Evolutionary conservation across 2,888 invertebrate species (phyloP), one percentile per base, ranked within the genome.

Genomic region (Andrena haemorrhoa): DNA sequence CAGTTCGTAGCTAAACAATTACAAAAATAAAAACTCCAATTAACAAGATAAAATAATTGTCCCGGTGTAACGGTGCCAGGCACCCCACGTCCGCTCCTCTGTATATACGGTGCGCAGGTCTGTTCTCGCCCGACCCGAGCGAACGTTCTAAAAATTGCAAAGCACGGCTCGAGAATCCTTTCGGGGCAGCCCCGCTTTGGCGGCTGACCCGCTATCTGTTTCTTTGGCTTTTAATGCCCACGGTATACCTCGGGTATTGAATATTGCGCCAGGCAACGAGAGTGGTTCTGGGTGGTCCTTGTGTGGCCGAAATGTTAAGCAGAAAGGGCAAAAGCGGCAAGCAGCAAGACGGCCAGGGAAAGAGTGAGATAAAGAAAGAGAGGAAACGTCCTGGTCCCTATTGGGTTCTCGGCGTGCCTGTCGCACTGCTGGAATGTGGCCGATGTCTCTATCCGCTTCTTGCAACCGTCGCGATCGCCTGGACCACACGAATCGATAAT

Each of bases 401-500:
- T 89, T 82, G 88, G 89, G 87, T 86, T 86, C 86, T 79, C 78
- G 83, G 90, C 92, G 89, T 93, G 92, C 92, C 92, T 92, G 89
- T 89, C 83, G 86, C 83, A 85, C 86, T 85, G 56, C 79, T 89
- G 93, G 93, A 94, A 93, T 93, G 93, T 92, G 89, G 90, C 92
- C 93, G 93, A 93, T 94, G 93, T 94, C 93, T 94, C 93, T 94
- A 94, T 94, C 93, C 92, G 92, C 90, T 93, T 93, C 93, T 93
- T 93, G 89, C 79, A 85, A 81, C 82, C 79, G 51, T 73, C 76
- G 69, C 83, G 82, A 80, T 88, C 89, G 83, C 89, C 86, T 68
- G 91, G 93, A 93, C 93, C 93, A 93, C 93, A 93, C 93, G 90
- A 93, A 93, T 93, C 93, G 93, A 93, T 93, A 93, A 93, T 93